Base-by-base conservation (phyloP, 2,797 vertebrate species). In the Cyclopterus lumpus region DNA sequence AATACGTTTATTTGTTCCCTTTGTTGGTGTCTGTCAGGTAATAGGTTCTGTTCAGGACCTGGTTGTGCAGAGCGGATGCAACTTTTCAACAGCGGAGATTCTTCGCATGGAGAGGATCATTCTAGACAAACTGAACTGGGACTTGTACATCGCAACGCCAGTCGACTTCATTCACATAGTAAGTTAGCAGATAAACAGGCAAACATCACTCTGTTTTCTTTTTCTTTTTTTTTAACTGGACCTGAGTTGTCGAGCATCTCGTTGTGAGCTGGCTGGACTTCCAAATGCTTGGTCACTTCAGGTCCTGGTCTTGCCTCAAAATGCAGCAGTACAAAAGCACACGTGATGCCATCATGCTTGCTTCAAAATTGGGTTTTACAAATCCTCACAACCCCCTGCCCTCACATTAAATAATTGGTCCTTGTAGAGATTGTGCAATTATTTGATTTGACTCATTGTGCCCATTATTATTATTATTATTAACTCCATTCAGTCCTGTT, bases 21-120 rank as follows among this genome's bases (percentile, higher is more conserved):
- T 75, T 84, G 71, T 84, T 28, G 32, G 67, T 73, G 71, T 87
- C 80, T 85, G 55, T 77, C 95, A 99, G 97, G 92, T 95, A 78
- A 95, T 96, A 64, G 95, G 95, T 86, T 95, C 83, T 28, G 89
- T 96, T 75, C 95, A 91, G 92, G 95, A 90, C 82, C 95, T 97
- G 75, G 93, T 92, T 51, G 92, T 84, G 89, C 95, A 90, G 93
- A 96, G 95, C 86, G 94, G 93, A 79, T 97, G 95, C 91, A 94
- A 84, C 89, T 94, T 93, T 89, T 96, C 96, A 46, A 95, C 93
- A 42, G 95, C 94, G 3, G 95, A 97, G 92, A 96, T 97, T 91
- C 95, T 95, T 88, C 95, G 95, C 89, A 97, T 95, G 95, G 96
- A 96, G 94, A 94, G 95, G 89, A 94, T 95, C 91, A 95, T 95